Evolutionary conservation across 2,888 invertebrate species (phyloP).

Genomic region (Xanthia icteritia): DNA sequence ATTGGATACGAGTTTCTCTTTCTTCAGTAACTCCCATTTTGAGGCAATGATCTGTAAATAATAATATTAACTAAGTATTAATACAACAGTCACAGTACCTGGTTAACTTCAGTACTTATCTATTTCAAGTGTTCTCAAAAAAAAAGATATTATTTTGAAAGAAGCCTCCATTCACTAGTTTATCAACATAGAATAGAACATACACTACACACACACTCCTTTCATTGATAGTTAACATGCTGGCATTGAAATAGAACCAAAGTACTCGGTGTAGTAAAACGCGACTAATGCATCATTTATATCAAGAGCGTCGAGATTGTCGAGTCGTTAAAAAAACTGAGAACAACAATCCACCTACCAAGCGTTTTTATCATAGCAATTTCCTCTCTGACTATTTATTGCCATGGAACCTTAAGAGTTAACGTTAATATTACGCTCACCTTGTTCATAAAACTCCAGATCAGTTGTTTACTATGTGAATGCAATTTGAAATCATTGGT

Average conservation of each 20-base stretch:
- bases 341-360: no score
- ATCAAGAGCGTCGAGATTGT: no score
- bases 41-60: slow-evolving; percentile 27
- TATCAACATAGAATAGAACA: no score
- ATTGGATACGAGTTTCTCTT: neutral
- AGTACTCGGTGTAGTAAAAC: neutral
- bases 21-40: slow-evolving; percentile 23
- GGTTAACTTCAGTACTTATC: neutral
- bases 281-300: no score
- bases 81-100: neutral
- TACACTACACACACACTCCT: no score
- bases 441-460: slow-evolving; percentile 61
- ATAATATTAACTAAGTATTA: neutral
- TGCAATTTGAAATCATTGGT: slow-evolving; percentile 13
- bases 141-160: no score
- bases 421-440: slow-evolving; percentile 19
- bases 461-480: slow-evolving; percentile 26
- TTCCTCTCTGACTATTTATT: neutral
- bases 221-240: no score
- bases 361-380: neutral
- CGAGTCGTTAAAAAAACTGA: neutral
- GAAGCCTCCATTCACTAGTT: neutral
- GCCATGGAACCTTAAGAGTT: neutral
- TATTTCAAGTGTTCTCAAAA: neutral
- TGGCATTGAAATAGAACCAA: neutral